A percentile compares a stretch with the other conserved stretches of the same genome.
Conservation (phyloP, 1,140 invertebrate genomes). For the Drosophila tropicalis region DNA sequence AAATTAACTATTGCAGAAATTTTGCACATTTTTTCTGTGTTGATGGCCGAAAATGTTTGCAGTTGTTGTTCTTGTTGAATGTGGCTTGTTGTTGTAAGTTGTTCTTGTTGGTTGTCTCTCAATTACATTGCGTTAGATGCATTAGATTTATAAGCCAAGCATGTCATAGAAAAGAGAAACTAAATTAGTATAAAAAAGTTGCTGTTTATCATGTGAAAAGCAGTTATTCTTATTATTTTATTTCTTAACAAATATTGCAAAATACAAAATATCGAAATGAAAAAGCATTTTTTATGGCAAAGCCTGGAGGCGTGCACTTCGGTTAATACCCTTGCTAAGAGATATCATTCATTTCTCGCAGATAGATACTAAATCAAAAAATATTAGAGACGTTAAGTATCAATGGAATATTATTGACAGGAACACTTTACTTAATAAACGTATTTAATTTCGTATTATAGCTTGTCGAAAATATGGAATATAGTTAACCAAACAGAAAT, state of each 20-base stretch:
- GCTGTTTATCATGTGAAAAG: slow-evolving; percentile 39
- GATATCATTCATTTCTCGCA: neutral
- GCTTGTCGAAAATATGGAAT: too few species aligned
- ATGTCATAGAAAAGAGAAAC: slow-evolving; percentile 83
- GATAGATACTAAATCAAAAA: too few species aligned
- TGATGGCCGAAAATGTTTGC: slow-evolving; percentile 63
- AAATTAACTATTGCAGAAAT: slow-evolving; percentile 70
- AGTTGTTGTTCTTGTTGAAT: slow-evolving; percentile 23
- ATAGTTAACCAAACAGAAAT: too few species aligned
- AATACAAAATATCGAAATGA: slow-evolving; percentile 27
- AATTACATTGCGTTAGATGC: slow-evolving; percentile 73
- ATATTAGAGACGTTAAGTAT: too few species aligned
- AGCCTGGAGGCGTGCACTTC: neutral
- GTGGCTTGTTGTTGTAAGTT: slow-evolving; percentile 21
- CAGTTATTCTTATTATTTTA: slow-evolving; percentile 36
- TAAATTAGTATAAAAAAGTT: slow-evolving; percentile 82
- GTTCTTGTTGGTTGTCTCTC: slow-evolving; percentile 47
- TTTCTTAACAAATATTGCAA: slow-evolving; percentile 24
- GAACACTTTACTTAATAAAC: too few species aligned
- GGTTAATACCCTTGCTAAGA: neutral
- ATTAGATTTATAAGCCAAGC: slow-evolving; percentile 79
- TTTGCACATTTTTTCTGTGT: slow-evolving; percentile 54
- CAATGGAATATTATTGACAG: too few species aligned
- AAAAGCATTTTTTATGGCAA: slow-evolving; percentile 37
- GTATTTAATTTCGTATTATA: too few species aligned